phyloP scores from a whole-genome alignment of 2,797 vertebrate genomes.

The Silurus lanzhouensis region DNA sequence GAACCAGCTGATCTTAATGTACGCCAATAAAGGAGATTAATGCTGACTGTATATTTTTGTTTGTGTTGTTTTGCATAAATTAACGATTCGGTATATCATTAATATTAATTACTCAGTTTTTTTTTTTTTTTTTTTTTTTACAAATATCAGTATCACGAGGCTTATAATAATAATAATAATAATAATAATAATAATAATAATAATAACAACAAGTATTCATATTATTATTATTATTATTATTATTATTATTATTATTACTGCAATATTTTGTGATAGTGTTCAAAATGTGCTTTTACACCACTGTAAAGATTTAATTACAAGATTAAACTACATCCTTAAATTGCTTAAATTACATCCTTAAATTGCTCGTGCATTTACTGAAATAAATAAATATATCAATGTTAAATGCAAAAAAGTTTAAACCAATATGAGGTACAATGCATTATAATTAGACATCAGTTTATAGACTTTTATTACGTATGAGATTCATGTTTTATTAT shows the following conservation, averaged over 20 bases:
- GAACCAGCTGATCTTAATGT: conserved; percentile 39
- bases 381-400: neutral
- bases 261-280: neutral
- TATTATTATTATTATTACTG: neutral
- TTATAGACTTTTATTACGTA: neutral
- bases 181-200: too few species aligned
- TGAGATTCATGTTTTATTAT: neutral
- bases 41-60: conserved; percentile 17
- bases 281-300: too few species aligned
- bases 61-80: conserved; percentile 20
- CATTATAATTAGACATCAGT: neutral
- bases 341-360: neutral
- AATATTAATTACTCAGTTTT: conserved; percentile 2
- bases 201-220: too few species aligned
- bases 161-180: neutral
- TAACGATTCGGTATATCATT: neutral
- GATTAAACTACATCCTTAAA: neutral
- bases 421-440: neutral
- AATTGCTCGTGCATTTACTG: neutral
- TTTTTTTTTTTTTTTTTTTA: neutral
- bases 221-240: too few species aligned
- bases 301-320: neutral
- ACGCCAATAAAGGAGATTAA: conserved; percentile 19
- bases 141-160: too few species aligned
- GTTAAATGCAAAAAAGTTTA: too few species aligned